phyloP scores from a whole-genome alignment of 2,113 vertebrate genomes.

The Papio anubis region DNA sequence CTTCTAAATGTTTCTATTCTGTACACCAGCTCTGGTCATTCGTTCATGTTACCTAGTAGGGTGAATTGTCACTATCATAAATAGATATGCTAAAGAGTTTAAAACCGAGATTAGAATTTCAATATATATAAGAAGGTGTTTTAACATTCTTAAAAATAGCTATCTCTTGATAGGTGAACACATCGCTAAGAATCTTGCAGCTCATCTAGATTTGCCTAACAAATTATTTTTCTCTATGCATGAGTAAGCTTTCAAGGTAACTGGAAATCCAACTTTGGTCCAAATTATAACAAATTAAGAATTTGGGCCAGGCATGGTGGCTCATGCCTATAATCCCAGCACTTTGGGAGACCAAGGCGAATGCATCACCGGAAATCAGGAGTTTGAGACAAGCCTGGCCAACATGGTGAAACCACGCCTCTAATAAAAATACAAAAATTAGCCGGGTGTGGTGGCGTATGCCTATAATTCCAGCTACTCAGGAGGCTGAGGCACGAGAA shows the following conservation, averaged over 20 bases:
- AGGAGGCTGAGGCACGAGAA: too few species aligned
- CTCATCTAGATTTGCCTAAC: neutral
- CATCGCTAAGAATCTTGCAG: neutral
- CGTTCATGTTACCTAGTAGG: neutral
- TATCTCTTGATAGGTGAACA: neutral
- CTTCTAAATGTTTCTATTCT: neutral
- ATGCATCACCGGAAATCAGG: too few species aligned
- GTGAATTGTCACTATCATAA: neutral
- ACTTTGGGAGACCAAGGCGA: too few species aligned
- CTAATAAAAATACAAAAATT: too few species aligned
- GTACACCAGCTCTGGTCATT: neutral
- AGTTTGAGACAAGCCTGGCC: too few species aligned
- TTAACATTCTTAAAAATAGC: neutral
- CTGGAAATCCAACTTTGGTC: neutral
- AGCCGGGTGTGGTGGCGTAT: too few species aligned
- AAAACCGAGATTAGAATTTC: slow-evolving; percentile 13
- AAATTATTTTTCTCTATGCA: neutral
- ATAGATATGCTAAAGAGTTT: neutral
- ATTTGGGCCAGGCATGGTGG: neutral
- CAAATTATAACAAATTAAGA: slow-evolving; percentile 19
- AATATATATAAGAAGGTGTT: slow-evolving; percentile 7
- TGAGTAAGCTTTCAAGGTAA: neutral
- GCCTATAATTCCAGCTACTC: too few species aligned
- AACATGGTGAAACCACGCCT: too few species aligned
- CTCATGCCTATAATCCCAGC: too few species aligned